These are phyloP conservation scores for Catostylus mosaicus DNA, from an alignment of 30 jellyfish, hydroid and myxozoan species.

Conservation along the genomic window DNA sequence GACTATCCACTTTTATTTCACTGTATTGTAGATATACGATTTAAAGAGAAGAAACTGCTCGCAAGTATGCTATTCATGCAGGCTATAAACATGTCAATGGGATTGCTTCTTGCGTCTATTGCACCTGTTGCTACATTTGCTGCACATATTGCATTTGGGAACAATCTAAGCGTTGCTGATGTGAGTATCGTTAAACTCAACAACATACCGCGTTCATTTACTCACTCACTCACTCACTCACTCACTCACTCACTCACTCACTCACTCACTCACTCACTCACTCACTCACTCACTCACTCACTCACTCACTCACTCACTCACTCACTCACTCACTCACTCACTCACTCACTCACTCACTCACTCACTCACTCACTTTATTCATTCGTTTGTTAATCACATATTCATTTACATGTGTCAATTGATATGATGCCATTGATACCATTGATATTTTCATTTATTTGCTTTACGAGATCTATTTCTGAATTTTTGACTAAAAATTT, in stretches of 20 bases:
- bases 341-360: too few species aligned
- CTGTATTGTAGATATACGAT: slow-evolving; percentile 31
- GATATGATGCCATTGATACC: too few species aligned
- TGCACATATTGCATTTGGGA: slow-evolving; percentile 68
- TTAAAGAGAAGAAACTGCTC: slow-evolving; percentile 51
- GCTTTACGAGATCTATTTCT: too few species aligned
- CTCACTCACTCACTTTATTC: too few species aligned
- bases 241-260: not conserved
- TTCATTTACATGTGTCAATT: too few species aligned
- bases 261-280: not conserved
- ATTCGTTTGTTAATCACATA: too few species aligned
- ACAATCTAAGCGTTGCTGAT: slow-evolving; percentile 65
- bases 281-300: not conserved
- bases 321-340: not conserved
- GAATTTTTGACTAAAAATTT: too few species aligned
- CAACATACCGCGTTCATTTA: not conserved
- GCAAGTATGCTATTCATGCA: slow-evolving; percentile 48
- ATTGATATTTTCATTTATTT: too few species aligned
- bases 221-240: not conserved
- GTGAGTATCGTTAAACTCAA: slow-evolving; percentile 11
- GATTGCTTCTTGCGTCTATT: slow-evolving; percentile 25
- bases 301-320: not conserved
- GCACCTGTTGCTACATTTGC: slow-evolving; percentile 73
- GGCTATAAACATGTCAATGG: slow-evolving; percentile 59
- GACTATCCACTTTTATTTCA: not conserved